phyloP scores from a whole-genome alignment of 2,113 vertebrate species.

The Genyomyrus donnyi region DNA sequence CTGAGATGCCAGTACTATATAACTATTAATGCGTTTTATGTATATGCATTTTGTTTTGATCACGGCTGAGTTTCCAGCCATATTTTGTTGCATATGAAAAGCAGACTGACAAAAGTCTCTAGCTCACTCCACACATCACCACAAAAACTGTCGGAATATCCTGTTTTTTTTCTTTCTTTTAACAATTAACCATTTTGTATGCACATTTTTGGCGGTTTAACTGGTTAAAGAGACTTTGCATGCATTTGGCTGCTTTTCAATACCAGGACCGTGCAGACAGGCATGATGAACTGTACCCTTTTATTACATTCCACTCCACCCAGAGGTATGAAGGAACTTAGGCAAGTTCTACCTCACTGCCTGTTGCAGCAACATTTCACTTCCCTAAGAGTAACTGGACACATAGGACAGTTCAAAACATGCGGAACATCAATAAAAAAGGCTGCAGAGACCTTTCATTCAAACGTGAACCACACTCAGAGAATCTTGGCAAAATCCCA shows the following conservation, averaged over 20 bases:
- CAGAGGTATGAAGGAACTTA: not conserved
- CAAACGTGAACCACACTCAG: slow-evolving; percentile 1
- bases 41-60: not conserved
- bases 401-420: not conserved
- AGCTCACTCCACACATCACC: not conserved
- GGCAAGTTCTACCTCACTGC: not conserved
- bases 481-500: slow-evolving; percentile 18
- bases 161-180: not conserved
- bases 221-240: not conserved
- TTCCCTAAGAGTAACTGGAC: slow-evolving; percentile 1
- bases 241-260: slow-evolving; percentile 15
- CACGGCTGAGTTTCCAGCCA: not conserved
- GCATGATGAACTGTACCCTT: slow-evolving; percentile 11
- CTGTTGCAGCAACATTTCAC: not conserved
- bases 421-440: slow-evolving; percentile 5
- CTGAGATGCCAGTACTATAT: not conserved
- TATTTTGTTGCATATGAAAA: not conserved
- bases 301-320: slow-evolving; percentile 8
- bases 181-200: not conserved
- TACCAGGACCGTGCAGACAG: slow-evolving; percentile 9
- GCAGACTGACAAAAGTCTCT: not conserved
- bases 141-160: not conserved
- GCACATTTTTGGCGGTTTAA: not conserved
- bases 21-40: not conserved
- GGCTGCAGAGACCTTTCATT: not conserved